These are phyloP conservation scores for Podarcis muralis DNA, from an alignment of 2,113 vertebrate species.

Conservation along the genomic window DNA sequence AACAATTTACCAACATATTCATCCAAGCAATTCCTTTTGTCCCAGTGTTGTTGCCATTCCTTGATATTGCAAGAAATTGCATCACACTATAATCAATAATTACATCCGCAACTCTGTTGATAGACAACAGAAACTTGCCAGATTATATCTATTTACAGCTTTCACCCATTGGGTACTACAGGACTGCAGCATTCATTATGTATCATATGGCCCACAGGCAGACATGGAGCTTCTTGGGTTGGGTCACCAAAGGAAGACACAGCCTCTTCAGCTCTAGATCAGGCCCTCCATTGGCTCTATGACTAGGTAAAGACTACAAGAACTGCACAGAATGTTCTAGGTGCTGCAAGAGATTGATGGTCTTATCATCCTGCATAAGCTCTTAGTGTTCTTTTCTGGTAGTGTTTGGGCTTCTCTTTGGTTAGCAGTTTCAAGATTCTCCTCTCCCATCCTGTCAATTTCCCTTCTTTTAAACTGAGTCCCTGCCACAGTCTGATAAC, in stretches of 20 bases:
- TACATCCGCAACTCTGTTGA: too few relatives aligned
- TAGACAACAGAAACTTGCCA: neutral
- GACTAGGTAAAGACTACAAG: neutral
- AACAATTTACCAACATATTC: too few relatives aligned
- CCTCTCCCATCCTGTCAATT: too few relatives aligned
- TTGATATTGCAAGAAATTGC: too few relatives aligned
- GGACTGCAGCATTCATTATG: neutral
- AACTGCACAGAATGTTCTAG: neutral
- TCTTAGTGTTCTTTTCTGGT: neutral
- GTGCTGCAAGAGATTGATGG: neutral
- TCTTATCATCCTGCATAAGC: neutral
- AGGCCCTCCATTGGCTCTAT: neutral
- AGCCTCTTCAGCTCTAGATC: neutral
- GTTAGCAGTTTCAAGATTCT: too few relatives aligned
- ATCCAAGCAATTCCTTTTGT: too few relatives aligned
- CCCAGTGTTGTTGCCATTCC: too few relatives aligned
- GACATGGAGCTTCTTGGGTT: neutral
- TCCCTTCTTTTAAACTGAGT: too few relatives aligned
- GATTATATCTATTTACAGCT: neutral
- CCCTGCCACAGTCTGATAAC: too few relatives aligned
- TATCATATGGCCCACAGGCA: neutral
- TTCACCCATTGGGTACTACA: neutral
- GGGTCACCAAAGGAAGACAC: neutral
- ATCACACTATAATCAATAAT: too few relatives aligned
- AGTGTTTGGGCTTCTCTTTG: neutral